Evolutionary conservation across 2,888 invertebrate species (phyloP), one percentile per base, ranked within the genome.

Genomic region (Mythimna vitellina): DNA sequence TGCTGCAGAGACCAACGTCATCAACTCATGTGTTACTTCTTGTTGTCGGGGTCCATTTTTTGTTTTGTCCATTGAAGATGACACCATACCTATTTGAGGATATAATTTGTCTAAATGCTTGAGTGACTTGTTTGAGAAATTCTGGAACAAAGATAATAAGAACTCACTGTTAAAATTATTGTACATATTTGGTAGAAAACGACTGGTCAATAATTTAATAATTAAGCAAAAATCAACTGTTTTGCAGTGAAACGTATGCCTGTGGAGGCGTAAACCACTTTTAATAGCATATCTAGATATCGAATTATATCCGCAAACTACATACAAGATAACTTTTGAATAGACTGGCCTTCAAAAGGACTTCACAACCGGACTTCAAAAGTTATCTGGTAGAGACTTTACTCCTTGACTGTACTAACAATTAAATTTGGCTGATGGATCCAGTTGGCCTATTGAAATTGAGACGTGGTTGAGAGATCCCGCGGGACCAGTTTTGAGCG

Each of bases 21-120:
- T 89, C 91, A 92, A 71, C 86, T 89, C 88, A 83, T 89, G 81
- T 92, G 96, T 92, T 96, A 96, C 96, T 96, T 96, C 97, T 98
- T 98, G 92, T 98, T 98, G 95, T 98, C 98, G 87, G 98, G 98
- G 89, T 98, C 98, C 96, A 98, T 97, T 96, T 98, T 98, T 98
- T 81, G 97, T 98, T 95, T 98, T 98, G 93, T 98, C 98, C 92
- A 97, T 97, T 54, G 97, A 96, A 84, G 98, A 98, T 75, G 98
- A 98, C 57, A 98, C 98, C 97, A 98, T 98, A 80, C 98, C 97
- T 93, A 98, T 98, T 89, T 96, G 96, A 65, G 99, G 99, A 93
- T 99, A 99, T 93, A 99, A 97, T 96, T 99, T 99, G 95, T 99
- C 99, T 96, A 99, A 97, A 95, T 99, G 98, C 95, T 99, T 99